Conservation (phyloP, 2,888 invertebrate species). For the Achlya flavicornis region DNA sequence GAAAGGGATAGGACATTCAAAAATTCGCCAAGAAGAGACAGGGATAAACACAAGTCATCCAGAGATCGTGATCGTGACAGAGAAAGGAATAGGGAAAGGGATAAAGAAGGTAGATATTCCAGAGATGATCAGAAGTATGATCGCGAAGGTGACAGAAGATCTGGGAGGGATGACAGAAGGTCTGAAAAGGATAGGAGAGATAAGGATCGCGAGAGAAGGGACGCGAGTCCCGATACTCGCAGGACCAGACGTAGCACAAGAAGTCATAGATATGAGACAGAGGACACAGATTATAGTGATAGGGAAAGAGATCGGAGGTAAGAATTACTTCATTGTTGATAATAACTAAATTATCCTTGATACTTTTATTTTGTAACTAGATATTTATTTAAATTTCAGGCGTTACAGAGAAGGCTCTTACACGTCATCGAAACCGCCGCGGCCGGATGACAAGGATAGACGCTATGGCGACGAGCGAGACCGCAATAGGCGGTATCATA, state of each 20-base stretch:
- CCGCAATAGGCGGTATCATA: conserved; percentile 53
- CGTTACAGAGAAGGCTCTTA: conserved; percentile 80
- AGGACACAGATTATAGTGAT: conserved; percentile 88
- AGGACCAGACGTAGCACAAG: conserved; percentile 65
- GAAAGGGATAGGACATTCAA: conserved; percentile 71
- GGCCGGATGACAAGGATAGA: conserved; percentile 67
- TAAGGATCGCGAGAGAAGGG: conserved; percentile 56
- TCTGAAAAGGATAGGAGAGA: conserved; percentile 58
- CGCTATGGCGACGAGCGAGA: conserved; percentile 61
- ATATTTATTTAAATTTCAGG: conserved; percentile 43
- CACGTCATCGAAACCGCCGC: conserved; percentile 71
- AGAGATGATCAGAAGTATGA: conserved; percentile 66
- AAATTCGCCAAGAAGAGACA: conserved; percentile 64
- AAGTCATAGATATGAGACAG: conserved; percentile 84
- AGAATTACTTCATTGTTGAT: conserved; percentile 17
- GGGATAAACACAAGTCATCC: conserved; percentile 61
- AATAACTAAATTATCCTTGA: neutral
- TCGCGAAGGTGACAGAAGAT: neutral
- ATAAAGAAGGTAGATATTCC: conserved; percentile 61
- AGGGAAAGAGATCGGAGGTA: conserved; percentile 83
- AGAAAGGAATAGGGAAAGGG: conserved; percentile 56
- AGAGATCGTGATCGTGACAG: conserved; percentile 56
- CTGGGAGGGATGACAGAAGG: conserved; percentile 50
- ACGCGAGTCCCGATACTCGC: conserved; percentile 63
- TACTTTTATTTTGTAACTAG: neutral